phyloP scores from a whole-genome alignment of 2,888 invertebrate species.

The Branchipolynoe longqiensis region DNA sequence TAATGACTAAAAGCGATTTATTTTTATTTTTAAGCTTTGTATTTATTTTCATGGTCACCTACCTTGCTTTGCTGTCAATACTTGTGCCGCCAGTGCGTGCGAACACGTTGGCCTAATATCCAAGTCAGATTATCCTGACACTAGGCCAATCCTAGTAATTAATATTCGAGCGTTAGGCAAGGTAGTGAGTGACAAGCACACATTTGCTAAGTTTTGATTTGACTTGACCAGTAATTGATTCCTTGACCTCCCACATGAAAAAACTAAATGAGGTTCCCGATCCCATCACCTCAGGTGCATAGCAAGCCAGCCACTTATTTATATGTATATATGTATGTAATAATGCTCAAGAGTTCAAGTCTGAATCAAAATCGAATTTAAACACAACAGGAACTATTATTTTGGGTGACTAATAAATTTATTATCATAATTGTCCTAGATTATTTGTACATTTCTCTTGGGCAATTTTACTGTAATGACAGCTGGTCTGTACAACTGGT shows the following conservation, averaged over 20 bases:
- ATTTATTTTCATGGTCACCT: no score
- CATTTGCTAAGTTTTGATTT: neutral
- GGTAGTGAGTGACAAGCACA: no score
- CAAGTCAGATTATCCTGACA: no score
- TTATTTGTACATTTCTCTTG: slow-evolving; percentile 51
- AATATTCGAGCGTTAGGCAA: no score
- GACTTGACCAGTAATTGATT: neutral
- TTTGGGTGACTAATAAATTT: slow-evolving; percentile 47
- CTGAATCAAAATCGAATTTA: neutral
- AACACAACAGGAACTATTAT: neutral
- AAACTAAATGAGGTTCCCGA: neutral
- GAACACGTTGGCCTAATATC: no score
- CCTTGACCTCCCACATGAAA: no score
- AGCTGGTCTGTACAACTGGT: slow-evolving; percentile 45
- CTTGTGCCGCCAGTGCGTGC: no score
- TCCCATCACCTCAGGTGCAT: neutral
- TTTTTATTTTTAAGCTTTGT: no score
- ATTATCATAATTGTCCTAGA: slow-evolving; percentile 50
- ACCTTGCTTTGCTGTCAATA: no score
- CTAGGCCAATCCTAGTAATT: no score
- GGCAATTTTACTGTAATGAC: slow-evolving; percentile 44
- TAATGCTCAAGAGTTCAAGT: neutral
- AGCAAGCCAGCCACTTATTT: neutral
- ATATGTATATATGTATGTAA: neutral
- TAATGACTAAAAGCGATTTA: no score